Evolutionary conservation across 2,797 vertebrate genomes (phyloP).

Genomic region (Coendou prehensilis): DNA sequence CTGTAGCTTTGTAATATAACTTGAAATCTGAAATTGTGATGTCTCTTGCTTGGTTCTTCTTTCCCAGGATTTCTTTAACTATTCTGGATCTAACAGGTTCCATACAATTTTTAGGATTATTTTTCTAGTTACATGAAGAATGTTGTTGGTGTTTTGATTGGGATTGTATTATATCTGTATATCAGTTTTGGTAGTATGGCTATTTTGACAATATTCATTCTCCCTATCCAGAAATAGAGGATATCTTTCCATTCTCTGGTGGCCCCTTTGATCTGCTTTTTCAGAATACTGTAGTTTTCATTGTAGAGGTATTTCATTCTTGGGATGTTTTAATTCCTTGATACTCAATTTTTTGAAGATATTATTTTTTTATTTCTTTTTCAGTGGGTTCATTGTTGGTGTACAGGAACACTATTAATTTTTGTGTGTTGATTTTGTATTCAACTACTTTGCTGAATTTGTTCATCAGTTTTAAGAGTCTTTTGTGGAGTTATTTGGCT

Average conservation of each 20-base stretch:
- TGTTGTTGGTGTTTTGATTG: no score
- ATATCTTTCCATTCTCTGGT: not conserved
- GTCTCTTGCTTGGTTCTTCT: not conserved
- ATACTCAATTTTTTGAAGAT: not conserved
- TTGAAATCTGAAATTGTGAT: not conserved
- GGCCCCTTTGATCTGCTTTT: not conserved
- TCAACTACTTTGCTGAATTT: no score
- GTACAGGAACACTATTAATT: not conserved
- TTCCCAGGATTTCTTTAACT: no score
- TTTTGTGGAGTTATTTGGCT: no score
- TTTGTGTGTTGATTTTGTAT: no score
- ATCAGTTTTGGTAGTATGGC: not conserved
- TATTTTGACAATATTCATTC: not conserved
- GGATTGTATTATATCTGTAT: no score
- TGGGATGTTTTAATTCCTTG: not conserved
- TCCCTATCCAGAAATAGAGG: not conserved
- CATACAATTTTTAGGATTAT: no score
- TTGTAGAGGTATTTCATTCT: not conserved
- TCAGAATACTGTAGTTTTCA: not conserved
- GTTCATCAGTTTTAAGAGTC: no score
- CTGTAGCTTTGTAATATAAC: not conserved
- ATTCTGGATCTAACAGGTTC: no score
- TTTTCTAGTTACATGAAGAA: no score
- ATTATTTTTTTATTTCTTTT: no score
- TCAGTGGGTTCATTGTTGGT: no score